Conservation (phyloP, 2,797 vertebrate genomes). For the Leptatherina wallacei region DNA sequence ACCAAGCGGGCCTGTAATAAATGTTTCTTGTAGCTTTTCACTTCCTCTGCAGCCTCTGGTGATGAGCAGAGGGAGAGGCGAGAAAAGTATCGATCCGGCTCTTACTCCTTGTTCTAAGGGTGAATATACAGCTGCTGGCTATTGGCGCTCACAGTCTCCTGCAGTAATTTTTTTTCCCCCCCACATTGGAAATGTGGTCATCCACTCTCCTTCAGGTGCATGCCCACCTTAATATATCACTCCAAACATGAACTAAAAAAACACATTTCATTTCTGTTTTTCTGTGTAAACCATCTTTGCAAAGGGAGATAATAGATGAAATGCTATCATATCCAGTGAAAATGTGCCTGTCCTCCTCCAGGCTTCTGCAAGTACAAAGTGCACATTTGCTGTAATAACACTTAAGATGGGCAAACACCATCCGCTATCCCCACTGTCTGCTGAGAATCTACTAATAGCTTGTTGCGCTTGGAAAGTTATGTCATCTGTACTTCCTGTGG, state of each 20-base stretch:
- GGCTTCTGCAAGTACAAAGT: constrained; percentile 40
- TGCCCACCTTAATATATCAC: constrained; percentile 7
- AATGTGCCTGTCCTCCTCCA: constrained; percentile 20
- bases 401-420: constrained; percentile 46
- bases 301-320: constrained; percentile 5
- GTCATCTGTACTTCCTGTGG: constrained; percentile 64
- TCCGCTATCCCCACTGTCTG: constrained; percentile 54
- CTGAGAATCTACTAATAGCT: constrained; percentile 61
- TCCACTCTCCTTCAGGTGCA: constrained; percentile 32
- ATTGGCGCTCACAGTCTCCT: constrained; percentile 68
- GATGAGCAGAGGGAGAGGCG: constrained; percentile 56
- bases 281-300: not conserved
- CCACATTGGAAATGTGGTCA: constrained; percentile 30
- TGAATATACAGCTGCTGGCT: constrained; percentile 67
- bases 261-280: not conserved
- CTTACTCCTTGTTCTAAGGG: constrained; percentile 68
- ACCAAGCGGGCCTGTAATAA: constrained; percentile 61
- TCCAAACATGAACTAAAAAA: not conserved
- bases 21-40: constrained; percentile 60
- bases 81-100: constrained; percentile 64
- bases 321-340: constrained; percentile 21
- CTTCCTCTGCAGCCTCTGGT: constrained; percentile 54
- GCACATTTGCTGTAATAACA: constrained; percentile 55
- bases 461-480: constrained; percentile 62
- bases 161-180: constrained; percentile 64